Percentiles rank a stretch among this genome's conserved stretches.
Conservation (phyloP, 2,113 vertebrate species). For the Rattus norvegicus region GRCr8 NC_086026.1:41585501-41586000, state of each 20-base stretch:
- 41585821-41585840: neutral
- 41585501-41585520: conserved; percentile 89
- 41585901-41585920: neutral
- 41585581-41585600: conserved; percentile 50
- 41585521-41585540: conserved; percentile 85
- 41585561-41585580: conserved; percentile 50
- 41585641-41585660: neutral
- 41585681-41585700: fast-evolving
- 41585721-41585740: too few relatives aligned
- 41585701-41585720: too few relatives aligned
- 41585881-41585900: neutral
- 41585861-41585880: neutral
- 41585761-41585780: too few relatives aligned
- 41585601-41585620: conserved; percentile 38
- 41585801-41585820: neutral
- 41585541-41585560: conserved; percentile 82
- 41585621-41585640: neutral
- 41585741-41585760: neutral
- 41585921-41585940: neutral
- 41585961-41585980: neutral
- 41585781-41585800: fast-evolving
- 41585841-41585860: neutral
- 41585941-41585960: neutral
- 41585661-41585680: neutral
- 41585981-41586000: neutral